Base-by-base conservation (phyloP, 2,797 vertebrate genomes). In the Triplophysa yarkandensis region DNA sequence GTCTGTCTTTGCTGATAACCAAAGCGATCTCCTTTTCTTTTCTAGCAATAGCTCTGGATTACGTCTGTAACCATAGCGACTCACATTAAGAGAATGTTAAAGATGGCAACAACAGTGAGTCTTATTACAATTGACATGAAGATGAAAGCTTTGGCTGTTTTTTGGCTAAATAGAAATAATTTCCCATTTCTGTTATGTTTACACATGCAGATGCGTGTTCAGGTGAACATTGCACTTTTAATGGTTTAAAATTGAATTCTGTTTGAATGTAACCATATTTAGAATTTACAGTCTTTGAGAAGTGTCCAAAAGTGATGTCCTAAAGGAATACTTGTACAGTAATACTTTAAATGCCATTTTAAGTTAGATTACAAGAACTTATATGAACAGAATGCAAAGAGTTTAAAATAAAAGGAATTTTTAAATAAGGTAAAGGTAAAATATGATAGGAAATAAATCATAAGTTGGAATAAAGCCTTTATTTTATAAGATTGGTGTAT, bases 91-190 rank as follows among this genome's bases (percentile, higher is more conserved):
- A 23, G 10, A 25, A 52, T 52, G 21, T 52, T 52, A 52, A 52
- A 52, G 10, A 52, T 25, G 50, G 50, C 50, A 52, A 25, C 21
- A 23, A 23, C 48, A 25, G 21, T 11, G 25, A 52, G 21, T 13
- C 50, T 25, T 52, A 52, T 52, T 21, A 52, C 50, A 52, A 52
- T 25, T 25, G 50, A 52, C 50, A 13, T 25, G 50, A 25, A 52
- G 10, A 13, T 23, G 5, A 43, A 52, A 52, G 50, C 50, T 52
- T 52, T 25, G 13, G 50, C 21, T 14, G 16, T 28, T 55, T 55
- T 55, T 28, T n/a, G n/a, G n/a, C n/a, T n/a, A n/a, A n/a, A n/a
- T n/a, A n/a, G n/a, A 46, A 46, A 46, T 19, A 55, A 16, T 16
- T 55, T 13, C 8, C 23, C n/a, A n/a, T n/a, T 55, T 2, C 13